phyloP scores from a whole-genome alignment of 2,113 vertebrate genomes.

The Andinoacara biseriatus region DNA sequence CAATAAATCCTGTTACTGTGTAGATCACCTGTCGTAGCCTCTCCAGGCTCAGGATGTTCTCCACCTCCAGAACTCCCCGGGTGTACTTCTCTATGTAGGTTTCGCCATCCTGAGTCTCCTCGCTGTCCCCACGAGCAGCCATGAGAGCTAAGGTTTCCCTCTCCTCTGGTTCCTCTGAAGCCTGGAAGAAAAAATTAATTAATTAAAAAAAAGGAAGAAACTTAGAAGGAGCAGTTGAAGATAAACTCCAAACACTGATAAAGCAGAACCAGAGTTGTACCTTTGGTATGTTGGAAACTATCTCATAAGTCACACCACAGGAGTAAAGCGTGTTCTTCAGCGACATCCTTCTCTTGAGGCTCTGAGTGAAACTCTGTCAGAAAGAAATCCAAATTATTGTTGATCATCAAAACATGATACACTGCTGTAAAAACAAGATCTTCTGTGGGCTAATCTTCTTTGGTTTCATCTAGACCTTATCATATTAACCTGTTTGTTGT shows the following conservation, averaged over 20 bases:
- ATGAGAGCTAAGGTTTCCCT: slow-evolving; percentile 94
- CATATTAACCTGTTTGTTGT: slow-evolving; percentile 91
- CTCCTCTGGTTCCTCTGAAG: slow-evolving; percentile 96
- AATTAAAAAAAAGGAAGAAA: background rate
- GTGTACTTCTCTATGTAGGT: slow-evolving; percentile 98
- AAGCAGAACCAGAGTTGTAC: slow-evolving; percentile 68
- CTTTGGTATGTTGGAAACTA: slow-evolving; percentile 99
- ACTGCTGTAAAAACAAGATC: background rate
- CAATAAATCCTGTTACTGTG: background rate
- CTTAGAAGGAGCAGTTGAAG: background rate
- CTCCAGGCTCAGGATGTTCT: slow-evolving; percentile 94
- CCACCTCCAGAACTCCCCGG: slow-evolving; percentile 91
- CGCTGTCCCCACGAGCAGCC: slow-evolving; percentile 90
- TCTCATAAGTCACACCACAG: slow-evolving; percentile 95
- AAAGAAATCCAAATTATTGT: background rate
- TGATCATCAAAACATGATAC: background rate
- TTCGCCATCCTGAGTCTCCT: slow-evolving; percentile 89
- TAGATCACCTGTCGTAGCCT: slow-evolving; percentile 87
- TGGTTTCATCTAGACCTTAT: background rate
- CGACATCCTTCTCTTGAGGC: slow-evolving; percentile 96
- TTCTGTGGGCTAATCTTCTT: background rate
- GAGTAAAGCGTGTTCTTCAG: slow-evolving; percentile 90
- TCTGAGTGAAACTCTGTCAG: slow-evolving; percentile 95
- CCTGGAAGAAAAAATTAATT: slow-evolving; percentile 79
- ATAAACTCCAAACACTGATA: background rate